These are phyloP conservation scores for Euleptes europaea DNA, from an alignment of 2,113 vertebrate species.

Conservation along the genomic window DNA sequence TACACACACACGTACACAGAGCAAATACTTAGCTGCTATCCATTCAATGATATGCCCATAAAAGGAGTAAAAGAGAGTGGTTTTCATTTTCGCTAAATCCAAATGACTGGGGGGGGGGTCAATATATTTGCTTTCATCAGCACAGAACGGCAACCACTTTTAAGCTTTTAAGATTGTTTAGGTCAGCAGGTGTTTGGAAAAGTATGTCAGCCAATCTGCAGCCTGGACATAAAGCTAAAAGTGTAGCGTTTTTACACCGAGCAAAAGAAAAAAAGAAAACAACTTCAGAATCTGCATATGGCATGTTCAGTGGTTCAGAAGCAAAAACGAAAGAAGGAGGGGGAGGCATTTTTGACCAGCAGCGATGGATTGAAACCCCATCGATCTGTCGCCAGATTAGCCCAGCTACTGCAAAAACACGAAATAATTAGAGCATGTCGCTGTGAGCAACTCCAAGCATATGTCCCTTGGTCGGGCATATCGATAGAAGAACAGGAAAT, in stretches of 20 bases:
- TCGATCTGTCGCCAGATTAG: conserved; percentile 25
- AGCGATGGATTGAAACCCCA: conserved; percentile 13
- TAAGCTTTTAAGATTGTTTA: not conserved
- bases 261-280: not conserved
- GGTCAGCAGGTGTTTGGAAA: not conserved
- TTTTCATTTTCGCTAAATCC: not conserved
- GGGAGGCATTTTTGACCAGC: conserved; percentile 19
- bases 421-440: conserved; percentile 38
- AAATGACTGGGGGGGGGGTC: not conserved
- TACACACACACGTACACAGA: not conserved
- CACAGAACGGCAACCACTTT: accelerated
- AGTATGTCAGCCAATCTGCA: not conserved
- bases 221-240: not conserved
- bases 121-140: not conserved
- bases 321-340: not conserved
- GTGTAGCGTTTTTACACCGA: not conserved
- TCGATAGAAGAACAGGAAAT: conserved; percentile 48
- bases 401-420: conserved; percentile 15
- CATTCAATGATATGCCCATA: not conserved
- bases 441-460: conserved; percentile 21
- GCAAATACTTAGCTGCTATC: not conserved
- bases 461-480: conserved; percentile 33
- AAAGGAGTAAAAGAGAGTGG: not conserved
- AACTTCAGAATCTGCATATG: not conserved
- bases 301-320: not conserved